Base-by-base conservation (phyloP, 2,888 invertebrate genomes). In the Drosophila histrio region DNA sequence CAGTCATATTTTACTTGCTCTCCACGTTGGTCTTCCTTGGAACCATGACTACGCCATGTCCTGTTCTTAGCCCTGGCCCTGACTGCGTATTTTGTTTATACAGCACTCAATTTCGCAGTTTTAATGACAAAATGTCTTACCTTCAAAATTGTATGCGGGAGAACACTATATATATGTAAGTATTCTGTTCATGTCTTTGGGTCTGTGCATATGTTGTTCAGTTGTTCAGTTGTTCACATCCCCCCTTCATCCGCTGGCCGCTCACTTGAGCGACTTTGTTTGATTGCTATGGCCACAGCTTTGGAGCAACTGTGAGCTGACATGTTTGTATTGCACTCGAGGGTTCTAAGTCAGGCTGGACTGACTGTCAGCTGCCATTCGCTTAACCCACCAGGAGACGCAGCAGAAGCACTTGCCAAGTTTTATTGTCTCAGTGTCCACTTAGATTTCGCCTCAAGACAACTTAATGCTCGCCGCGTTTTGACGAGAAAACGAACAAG, bases 71-170 rank as follows among this genome's bases (percentile, higher is more conserved):
- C 19, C 13, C 19, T 44, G 36, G 2, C 39, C 56, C 47, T 36
- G 49, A 22, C 59, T 54, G 43, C 43, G 67, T 74, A 79, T 82
- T 79, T 87, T 83, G 83, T 83, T 87, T 85, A 85, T 82, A 77
- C 58, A 87, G 82, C 83, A 83, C 83, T 83, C 87, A 87, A 83
- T 87, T 83, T 87, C 83, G 83, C 82, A 83, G 87, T 87, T 87
- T 87, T 83, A 83, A 83, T 83, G 87, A 83, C 83, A 83, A 87
- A 87, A 82, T 83, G 79, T 87, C 79, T 87, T 81, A 81, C 81
- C 81, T 81, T 73, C 80, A 77, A 85, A 85, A 83, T 79, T 81
- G 80, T 84, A 80, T 77, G 84, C 49, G 64, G 43, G 59, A 63
- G 58, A 68, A 15, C 58, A 71, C 58, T 67, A 64, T 68, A 11